Evolutionary conservation across 2,888 invertebrate species (phyloP).

Genomic region (Idaea straminata): DNA sequence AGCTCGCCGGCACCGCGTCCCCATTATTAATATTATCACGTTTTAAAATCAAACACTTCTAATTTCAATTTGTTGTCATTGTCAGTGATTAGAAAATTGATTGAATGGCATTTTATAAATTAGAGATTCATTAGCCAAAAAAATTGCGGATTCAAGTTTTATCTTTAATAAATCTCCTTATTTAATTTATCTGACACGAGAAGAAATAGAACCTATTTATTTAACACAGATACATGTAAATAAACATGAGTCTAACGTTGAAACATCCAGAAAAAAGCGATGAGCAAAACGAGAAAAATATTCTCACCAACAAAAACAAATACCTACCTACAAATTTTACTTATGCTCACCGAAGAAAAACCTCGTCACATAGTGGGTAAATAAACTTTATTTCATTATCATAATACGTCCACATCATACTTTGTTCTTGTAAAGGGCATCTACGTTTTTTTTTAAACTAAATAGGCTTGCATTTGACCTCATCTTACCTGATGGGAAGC

Average conservation of each 20-base stretch:
- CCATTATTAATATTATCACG: conserved; percentile 24
- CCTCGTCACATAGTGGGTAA: neutral
- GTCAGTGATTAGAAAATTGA: neutral
- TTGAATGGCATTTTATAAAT: neutral
- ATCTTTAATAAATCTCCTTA: too few relatives aligned
- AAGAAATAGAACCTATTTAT: neutral
- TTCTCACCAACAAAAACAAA: neutral
- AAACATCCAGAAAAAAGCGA: neutral
- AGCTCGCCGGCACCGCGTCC: conserved; percentile 35
- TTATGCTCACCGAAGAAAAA: neutral
- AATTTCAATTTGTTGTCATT: neutral
- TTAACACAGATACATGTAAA: neutral
- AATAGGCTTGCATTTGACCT: too few relatives aligned
- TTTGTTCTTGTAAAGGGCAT: too few relatives aligned
- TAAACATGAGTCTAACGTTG: neutral
- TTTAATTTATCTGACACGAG: too few relatives aligned
- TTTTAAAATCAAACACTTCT: conserved; percentile 3
- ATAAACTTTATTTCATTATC: neutral
- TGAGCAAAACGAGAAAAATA: neutral
- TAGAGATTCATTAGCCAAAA: too few relatives aligned
- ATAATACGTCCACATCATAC: too few relatives aligned
- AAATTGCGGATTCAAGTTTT: too few relatives aligned
- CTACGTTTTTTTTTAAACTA: too few relatives aligned
- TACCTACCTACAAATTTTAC: too few relatives aligned
- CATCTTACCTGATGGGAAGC: too few relatives aligned